These are phyloP conservation scores for Spicauda simplicius DNA, from an alignment of 2,888 invertebrate species.

Conservation along the genomic window DNA sequence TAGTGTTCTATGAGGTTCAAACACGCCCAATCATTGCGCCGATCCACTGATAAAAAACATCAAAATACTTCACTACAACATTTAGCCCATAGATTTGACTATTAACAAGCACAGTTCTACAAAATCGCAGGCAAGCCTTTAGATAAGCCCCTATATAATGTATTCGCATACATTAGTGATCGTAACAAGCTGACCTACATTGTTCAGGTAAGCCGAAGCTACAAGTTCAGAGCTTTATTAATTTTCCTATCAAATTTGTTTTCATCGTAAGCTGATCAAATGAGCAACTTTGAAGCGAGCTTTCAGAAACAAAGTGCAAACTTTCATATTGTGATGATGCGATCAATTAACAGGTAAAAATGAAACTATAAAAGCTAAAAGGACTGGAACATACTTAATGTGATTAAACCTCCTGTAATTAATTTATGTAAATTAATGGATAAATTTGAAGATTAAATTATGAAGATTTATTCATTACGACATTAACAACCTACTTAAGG, in stretches of 20 bases:
- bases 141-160: conserved; percentile 4
- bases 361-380: not conserved
- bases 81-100: not conserved
- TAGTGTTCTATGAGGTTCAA: no score
- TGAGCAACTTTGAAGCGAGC: conserved; percentile 7
- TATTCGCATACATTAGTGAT: conserved; percentile 20
- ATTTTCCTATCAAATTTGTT: conserved; percentile 7
- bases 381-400: not conserved
- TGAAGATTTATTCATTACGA: not conserved
- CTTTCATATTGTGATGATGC: conserved; percentile 7
- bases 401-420: not conserved
- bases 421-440: not conserved
- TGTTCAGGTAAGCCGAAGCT: conserved; percentile 10
- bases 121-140: not conserved
- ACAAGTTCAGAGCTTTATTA: conserved; percentile 16
- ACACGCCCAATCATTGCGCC: not conserved
- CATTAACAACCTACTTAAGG: no score
- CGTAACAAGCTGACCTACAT: conserved; percentile 19
- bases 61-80: not conserved
- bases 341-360: not conserved
- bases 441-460: no score
- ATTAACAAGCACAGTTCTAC: not conserved
- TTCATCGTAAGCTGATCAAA: conserved; percentile 3
- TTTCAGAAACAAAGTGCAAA: conserved; percentile 9
- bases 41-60: not conserved